A percentile compares a stretch with the other conserved stretches of the same genome.
These are phyloP conservation scores for Percina caprodes DNA, from an alignment of 2,113 vertebrate genomes.

Conservation along the genomic window DNA sequence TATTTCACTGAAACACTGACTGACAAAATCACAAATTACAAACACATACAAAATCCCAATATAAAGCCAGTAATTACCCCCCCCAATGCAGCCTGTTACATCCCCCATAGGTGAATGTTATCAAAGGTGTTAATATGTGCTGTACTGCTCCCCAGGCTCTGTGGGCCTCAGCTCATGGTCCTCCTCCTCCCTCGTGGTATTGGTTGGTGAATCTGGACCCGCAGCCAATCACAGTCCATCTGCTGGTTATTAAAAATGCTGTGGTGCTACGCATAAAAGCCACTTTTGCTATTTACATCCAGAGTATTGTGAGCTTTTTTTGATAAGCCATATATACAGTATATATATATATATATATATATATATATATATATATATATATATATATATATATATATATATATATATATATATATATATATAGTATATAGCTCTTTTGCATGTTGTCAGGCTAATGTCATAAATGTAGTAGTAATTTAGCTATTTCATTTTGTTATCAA, in stretches of 20 bases:
- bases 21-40: constrained; percentile 5
- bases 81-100: not conserved
- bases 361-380: too few species aligned
- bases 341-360: too few species aligned
- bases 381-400: too few species aligned
- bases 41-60: not conserved
- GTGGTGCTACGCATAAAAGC: too few species aligned
- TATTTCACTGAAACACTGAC: constrained; percentile 2
- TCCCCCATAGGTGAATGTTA: not conserved
- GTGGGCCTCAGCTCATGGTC: not conserved
- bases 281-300: not conserved
- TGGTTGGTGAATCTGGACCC: not conserved
- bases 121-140: not conserved
- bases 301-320: not conserved
- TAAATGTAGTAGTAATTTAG: too few species aligned
- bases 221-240: constrained; percentile 7
- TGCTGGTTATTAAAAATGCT: not conserved
- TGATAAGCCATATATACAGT: too few species aligned
- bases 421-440: too few species aligned
- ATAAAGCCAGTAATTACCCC: not conserved
- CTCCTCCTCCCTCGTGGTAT: not conserved
- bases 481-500: too few species aligned
- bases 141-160: not conserved
- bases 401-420: too few species aligned
- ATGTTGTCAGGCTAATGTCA: not conserved